A percentile compares a stretch with the other conserved stretches of the same genome.
Conservation (phyloP, 2,888 invertebrate species). For the Synergus gifuensis region DNA sequence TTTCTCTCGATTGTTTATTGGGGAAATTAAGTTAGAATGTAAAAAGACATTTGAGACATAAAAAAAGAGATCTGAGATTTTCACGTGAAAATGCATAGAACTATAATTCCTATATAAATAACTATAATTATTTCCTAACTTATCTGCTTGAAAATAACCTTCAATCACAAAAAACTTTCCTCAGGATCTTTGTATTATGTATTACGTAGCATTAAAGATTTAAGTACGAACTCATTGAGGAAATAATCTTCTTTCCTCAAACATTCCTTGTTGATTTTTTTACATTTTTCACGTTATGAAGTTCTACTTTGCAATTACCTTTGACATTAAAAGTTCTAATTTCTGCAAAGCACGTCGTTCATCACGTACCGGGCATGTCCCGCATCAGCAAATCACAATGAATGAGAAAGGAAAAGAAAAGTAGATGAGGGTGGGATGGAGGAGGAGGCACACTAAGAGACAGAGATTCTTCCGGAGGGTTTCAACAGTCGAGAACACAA, state of each 20-base stretch:
- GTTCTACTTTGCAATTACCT: neutral
- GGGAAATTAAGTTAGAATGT: too few species aligned
- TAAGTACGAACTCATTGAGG: neutral
- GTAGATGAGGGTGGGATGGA: neutral
- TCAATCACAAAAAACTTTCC: too few species aligned
- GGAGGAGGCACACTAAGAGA: neutral
- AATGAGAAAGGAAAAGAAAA: constrained; percentile 1
- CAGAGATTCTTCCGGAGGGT: constrained; percentile 21
- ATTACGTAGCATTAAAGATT: neutral
- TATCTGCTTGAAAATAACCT: too few species aligned
- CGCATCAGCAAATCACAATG: neutral
- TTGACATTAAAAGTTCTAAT: neutral
- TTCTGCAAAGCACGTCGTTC: constrained; percentile 7
- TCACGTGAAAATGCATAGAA: too few species aligned
- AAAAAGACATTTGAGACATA: too few species aligned
- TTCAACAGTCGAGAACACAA: constrained; percentile 41
- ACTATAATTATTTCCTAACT: too few species aligned
- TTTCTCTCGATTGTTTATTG: too few species aligned
- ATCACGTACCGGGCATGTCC: constrained; percentile 5
- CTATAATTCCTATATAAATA: too few species aligned
- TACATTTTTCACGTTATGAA: neutral
- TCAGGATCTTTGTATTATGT: too few species aligned
- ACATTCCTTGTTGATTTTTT: neutral
- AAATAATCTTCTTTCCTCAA: neutral
- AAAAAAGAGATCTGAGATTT: too few species aligned